These are phyloP conservation scores for Tympanoctomys barrerae DNA, from an alignment of 2,797 vertebrate genomes.

Conservation along the genomic window DNA sequence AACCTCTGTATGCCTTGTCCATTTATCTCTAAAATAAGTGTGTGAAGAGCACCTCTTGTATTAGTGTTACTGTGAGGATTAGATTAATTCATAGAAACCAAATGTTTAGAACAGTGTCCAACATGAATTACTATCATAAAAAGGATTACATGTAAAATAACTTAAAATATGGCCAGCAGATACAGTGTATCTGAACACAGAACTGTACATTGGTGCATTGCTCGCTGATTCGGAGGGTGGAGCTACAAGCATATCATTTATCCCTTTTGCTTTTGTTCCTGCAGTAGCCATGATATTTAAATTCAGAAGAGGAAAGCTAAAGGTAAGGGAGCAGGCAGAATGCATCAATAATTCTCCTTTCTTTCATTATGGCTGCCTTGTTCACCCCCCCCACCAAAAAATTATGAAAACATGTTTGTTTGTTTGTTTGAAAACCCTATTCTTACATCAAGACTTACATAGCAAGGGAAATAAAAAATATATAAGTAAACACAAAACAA, in stretches of 20 bases:
- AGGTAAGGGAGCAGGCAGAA: neutral
- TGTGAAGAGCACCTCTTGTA: neutral
- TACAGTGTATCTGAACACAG: neutral
- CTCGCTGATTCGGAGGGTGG: neutral
- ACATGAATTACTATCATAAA: neutral
- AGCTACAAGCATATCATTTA: neutral
- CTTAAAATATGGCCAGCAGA: neutral
- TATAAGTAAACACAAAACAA: neutral
- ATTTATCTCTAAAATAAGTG: neutral
- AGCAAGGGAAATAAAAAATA: neutral
- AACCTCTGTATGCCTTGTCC: neutral
- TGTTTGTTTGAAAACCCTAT: neutral
- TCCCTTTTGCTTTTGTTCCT: neutral
- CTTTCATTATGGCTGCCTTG: no score
- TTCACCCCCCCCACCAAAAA: neutral
- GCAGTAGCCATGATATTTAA: neutral
- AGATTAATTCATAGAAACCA: neutral
- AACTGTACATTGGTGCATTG: neutral
- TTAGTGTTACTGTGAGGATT: neutral
- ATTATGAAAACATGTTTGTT: neutral
- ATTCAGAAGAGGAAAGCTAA: neutral
- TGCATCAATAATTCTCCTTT: neutral
- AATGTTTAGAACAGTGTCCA: neutral
- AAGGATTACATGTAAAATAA: neutral
- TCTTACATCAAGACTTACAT: neutral